Percentiles rank a stretch among this genome's conserved stretches.
Evolutionary conservation across 1,140 invertebrate genomes (phyloP).

Genomic region (Ceratina calcarata): DNA sequence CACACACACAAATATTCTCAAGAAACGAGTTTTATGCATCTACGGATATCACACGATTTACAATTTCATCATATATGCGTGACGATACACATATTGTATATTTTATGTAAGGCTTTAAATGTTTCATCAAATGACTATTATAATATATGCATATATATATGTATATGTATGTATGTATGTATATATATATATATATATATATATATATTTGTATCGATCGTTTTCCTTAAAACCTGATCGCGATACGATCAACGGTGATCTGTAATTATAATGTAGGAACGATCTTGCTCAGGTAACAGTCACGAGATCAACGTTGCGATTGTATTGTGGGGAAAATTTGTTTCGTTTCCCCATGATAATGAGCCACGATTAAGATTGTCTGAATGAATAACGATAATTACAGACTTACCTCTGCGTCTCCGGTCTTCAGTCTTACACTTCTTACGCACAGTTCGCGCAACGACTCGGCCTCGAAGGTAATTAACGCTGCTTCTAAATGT

Average conservation of each 20-base stretch:
- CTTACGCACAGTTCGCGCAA: too few relatives aligned
- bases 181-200: conserved; percentile 79
- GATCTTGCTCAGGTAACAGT: background rate
- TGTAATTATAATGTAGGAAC: conserved; percentile 33
- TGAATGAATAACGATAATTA: conserved; percentile 11
- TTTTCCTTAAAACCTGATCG: conserved; percentile 53
- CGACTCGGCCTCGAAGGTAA: too few relatives aligned
- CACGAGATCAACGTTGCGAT: background rate
- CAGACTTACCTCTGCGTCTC: background rate
- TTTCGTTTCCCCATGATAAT: background rate
- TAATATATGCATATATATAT: conserved; percentile 79
- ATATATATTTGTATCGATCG: conserved; percentile 78
- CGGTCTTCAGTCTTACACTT: background rate
- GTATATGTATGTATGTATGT: too few relatives aligned
- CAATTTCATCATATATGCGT: conserved; percentile 55
- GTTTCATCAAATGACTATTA: conserved; percentile 78
- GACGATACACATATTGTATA: conserved; percentile 72
- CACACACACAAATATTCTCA: too few relatives aligned
- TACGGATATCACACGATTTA: conserved; percentile 25
- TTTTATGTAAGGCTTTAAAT: conserved; percentile 80
- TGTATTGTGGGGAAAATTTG: background rate
- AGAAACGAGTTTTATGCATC: background rate
- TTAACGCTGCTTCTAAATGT: too few relatives aligned
- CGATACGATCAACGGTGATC: conserved; percentile 14
- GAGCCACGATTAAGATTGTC: background rate